A percentile compares a stretch with the other conserved stretches of the same genome.
Conservation (phyloP, 1,140 invertebrate species). For the Pararge aegeria region DNA sequence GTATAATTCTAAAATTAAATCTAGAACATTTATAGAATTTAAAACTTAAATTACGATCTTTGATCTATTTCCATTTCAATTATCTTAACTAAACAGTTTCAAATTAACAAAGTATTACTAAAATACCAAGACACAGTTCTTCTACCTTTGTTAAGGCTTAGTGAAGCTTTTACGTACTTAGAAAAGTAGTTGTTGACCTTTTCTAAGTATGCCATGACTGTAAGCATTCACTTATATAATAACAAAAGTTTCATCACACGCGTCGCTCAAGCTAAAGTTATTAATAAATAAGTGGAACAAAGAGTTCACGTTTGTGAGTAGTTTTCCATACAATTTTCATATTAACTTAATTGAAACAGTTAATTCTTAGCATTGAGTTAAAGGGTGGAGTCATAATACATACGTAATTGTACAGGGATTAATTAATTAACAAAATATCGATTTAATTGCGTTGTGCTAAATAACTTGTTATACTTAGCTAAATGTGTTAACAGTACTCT, state of each 20-base stretch:
- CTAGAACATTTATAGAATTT: not conserved
- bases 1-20: too few species aligned
- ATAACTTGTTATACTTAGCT: too few species aligned
- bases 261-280: not conserved
- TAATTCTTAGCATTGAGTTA: not conserved
- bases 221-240: not conserved
- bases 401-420: too few species aligned
- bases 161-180: not conserved
- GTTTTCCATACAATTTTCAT: not conserved
- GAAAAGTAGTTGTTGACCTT: not conserved
- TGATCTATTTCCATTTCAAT: not conserved
- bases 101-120: not conserved
- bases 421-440: too few species aligned
- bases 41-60: not conserved
- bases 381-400: too few species aligned
- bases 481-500: too few species aligned
- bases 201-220: not conserved
- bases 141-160: not conserved
- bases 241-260: not conserved
- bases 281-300: slow-evolving; percentile 3
- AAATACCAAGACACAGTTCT: not conserved
- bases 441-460: too few species aligned
- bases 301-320: not conserved
- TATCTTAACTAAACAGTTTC: not conserved
- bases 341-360: not conserved